Base-by-base conservation (phyloP, 2,113 vertebrate species). In the Melanostigma gelatinosum region DNA sequence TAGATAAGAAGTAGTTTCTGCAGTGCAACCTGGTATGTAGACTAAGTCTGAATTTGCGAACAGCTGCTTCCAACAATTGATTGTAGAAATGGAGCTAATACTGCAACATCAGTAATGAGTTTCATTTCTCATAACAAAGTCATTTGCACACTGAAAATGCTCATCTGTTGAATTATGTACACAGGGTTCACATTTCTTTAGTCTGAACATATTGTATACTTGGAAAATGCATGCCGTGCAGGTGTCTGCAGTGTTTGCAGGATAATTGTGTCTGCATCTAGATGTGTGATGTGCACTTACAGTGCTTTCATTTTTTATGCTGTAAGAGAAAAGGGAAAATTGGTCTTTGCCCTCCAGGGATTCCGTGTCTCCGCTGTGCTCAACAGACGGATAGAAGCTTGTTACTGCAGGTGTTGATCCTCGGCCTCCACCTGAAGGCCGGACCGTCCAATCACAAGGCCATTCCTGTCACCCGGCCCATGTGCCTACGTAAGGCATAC, bases 381-480 rank as follows among this genome's bases (percentile, higher is more conserved):
- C 77, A 29, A 29, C 29, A 29, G 29, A 29, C 29, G 3, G 29
- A 29, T 29, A 29, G 27, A 29, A 29, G 70, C 63, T 34, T 75
- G 62, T 71, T 88, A 75, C 77, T 76, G 75, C 72, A 52, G 76
- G 68, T 63, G 11, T 36, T 16, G 29, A 79, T 87, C 74, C 68
- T 42, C 24, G 42, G 52, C 66, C 69, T 88, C 48, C 73, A 58
- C 32, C 74, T 83, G 74, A 83, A 80, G 69, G 71, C 82, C 75
- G 58, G 38, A 6, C 44, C 38, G 79, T 70, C 75, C 63, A 76
- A 81, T 85, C 72, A 73, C 80, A 66, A 79, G 77, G 68, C 72
- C 76, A 42, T 50, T 7, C 55, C 82, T 87, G 75, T 82, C 77
- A 77, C 52, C 76, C 42, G 80, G 65, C 80, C 79, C 52, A 10